Conservation (phyloP, 2,797 vertebrate genomes). For the Peromyscus attwateri region DNA sequence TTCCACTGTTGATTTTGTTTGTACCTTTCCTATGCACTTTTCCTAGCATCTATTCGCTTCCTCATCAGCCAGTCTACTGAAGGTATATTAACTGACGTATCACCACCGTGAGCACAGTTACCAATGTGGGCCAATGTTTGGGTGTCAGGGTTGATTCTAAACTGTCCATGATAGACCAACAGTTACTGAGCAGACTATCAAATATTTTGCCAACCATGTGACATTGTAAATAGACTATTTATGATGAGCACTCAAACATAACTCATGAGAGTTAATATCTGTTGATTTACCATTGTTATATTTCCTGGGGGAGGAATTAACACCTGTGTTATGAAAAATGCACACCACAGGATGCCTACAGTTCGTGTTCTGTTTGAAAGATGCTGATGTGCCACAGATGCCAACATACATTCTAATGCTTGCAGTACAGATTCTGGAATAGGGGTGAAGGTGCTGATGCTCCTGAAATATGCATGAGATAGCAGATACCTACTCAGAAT, state of each 20-base stretch:
- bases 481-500: background rate
- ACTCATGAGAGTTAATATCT: conserved; percentile 55
- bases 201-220: conserved; percentile 7
- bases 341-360: background rate
- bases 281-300: conserved; percentile 57
- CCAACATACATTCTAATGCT: conserved; percentile 3
- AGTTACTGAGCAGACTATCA: background rate
- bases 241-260: background rate
- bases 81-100: background rate
- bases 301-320: conserved; percentile 63
- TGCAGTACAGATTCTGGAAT: background rate
- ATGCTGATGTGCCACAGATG: conserved; percentile 65
- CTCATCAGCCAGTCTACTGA: background rate
- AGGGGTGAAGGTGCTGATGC: conserved; percentile 48
- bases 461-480: conserved; percentile 59
- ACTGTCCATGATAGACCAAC: background rate
- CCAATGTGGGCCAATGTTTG: background rate
- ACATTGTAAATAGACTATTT: conserved; percentile 54
- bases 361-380: conserved; percentile 67
- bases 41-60: background rate
- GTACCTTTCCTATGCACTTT: background rate
- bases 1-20: background rate
- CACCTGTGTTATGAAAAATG: conserved; percentile 74
- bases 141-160: background rate
- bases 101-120: background rate